These are phyloP conservation scores for Galeopterus variegatus DNA, from an alignment of 2,113 vertebrate genomes.

Conservation along the genomic window DNA sequence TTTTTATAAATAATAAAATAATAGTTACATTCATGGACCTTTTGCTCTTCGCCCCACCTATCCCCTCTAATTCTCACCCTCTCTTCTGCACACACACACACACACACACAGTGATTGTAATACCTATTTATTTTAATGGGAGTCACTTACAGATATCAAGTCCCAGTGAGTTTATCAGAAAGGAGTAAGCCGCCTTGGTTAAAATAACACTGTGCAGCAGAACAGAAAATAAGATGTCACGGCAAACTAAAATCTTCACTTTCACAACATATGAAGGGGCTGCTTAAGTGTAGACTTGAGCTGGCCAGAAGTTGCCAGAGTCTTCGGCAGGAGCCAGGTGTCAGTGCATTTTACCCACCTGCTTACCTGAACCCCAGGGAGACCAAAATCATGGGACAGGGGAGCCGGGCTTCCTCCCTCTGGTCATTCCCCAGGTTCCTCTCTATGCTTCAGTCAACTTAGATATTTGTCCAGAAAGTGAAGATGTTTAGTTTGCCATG, in stretches of 20 bases:
- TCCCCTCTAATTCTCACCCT: neutral
- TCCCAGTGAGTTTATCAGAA: constrained; percentile 85
- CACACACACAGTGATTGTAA: constrained; percentile 46
- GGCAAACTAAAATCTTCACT: constrained; percentile 88
- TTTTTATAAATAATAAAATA: constrained; percentile 31
- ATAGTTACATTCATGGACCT: neutral
- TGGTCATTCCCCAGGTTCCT: constrained; percentile 11
- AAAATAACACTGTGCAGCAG: constrained; percentile 91
- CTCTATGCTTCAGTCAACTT: constrained; percentile 82
- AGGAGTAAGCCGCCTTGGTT: constrained; percentile 82
- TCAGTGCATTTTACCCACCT: constrained; percentile 43
- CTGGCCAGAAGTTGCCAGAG: neutral
- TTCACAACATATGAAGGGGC: constrained; percentile 84
- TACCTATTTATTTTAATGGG: constrained; percentile 80
- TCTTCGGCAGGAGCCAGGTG: neutral
- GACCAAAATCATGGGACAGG: neutral
- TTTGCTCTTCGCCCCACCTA: neutral
- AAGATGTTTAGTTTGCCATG: constrained; percentile 88
- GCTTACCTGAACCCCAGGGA: constrained; percentile 70
- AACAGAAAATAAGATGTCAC: constrained; percentile 92
- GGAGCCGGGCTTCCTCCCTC: neutral
- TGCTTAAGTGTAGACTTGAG: neutral
- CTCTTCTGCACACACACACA: constrained; percentile 55
- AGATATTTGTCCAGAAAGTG: constrained; percentile 87
- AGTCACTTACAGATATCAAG: constrained; percentile 84